A percentile compares a stretch with the other conserved stretches of the same genome.
These are phyloP conservation scores for Tauraco erythrolophus DNA, from an alignment of 2,113 vertebrate genomes.

Conservation along the genomic window DNA sequence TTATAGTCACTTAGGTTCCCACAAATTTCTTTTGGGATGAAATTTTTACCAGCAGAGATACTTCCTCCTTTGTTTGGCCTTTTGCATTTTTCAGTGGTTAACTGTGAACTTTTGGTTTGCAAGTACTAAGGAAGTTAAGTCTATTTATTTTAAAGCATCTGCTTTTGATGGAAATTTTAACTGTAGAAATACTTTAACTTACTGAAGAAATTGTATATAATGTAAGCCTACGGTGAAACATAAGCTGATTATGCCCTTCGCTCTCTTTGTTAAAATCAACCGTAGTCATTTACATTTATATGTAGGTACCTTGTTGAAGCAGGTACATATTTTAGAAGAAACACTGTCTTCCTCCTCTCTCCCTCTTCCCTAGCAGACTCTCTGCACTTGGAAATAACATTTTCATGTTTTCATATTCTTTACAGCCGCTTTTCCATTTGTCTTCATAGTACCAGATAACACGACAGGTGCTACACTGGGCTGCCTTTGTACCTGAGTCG, in stretches of 20 bases:
- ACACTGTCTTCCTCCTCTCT: not conserved
- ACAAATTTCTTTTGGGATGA: not conserved
- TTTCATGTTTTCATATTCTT: not conserved
- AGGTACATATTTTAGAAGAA: not conserved
- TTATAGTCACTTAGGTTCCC: not conserved
- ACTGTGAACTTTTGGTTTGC: not conserved
- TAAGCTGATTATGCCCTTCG: not conserved
- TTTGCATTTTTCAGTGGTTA: not conserved
- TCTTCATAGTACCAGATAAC: not conserved
- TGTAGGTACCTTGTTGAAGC: not conserved
- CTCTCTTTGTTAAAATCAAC: not conserved
- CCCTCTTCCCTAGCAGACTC: not conserved
- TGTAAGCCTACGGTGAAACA: not conserved
- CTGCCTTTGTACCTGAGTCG: not conserved
- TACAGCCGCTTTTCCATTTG: not conserved
- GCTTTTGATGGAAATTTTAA: not conserved
- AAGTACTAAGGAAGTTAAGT: not conserved
- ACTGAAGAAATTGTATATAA: not conserved
- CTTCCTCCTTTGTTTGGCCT: not conserved
- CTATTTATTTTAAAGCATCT: not conserved
- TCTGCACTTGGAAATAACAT: not conserved
- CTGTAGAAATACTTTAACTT: not conserved
- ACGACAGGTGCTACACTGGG: not conserved
- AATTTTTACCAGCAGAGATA: not conserved
- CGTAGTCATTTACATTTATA: not conserved